Percentiles rank a stretch among this genome's conserved stretches.
Evolutionary conservation across 2,797 vertebrate genomes (phyloP).

Genomic region (Sebastiscus tertius): DNA sequence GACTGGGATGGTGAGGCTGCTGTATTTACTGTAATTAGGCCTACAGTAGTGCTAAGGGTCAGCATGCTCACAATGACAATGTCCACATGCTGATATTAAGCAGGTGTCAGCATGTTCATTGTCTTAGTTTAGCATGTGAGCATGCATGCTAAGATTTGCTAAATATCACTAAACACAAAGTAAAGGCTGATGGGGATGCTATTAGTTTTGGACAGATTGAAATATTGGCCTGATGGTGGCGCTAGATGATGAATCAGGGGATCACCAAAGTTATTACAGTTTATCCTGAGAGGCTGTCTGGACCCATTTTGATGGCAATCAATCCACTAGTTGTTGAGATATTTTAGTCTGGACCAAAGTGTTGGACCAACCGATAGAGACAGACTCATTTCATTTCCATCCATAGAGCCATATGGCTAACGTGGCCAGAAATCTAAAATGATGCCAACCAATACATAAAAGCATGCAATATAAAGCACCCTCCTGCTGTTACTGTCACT

Average conservation of each 20-base stretch:
- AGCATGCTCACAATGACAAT: background rate
- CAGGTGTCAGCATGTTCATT: background rate
- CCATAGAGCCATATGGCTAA: background rate
- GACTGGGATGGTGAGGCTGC: background rate
- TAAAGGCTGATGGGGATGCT: background rate
- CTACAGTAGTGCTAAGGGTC: background rate
- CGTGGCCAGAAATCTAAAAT: background rate
- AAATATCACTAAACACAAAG: background rate
- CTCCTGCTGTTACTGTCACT: background rate
- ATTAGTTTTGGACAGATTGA: background rate
- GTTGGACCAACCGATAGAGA: background rate
- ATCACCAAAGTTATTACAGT: background rate
- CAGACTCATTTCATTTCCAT: background rate
- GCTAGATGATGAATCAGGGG: background rate
- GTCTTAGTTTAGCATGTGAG: background rate
- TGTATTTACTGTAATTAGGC: background rate
- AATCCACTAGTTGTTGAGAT: background rate
- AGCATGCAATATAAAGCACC: background rate
- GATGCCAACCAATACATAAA: background rate
- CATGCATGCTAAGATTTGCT: too few relatives aligned
- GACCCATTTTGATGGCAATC: background rate
- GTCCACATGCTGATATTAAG: background rate
- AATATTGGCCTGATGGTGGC: background rate
- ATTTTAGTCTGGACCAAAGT: background rate
- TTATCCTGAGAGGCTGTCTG: background rate